Conservation (phyloP, 2,888 invertebrate species). For the Thyatira batis region DNA sequence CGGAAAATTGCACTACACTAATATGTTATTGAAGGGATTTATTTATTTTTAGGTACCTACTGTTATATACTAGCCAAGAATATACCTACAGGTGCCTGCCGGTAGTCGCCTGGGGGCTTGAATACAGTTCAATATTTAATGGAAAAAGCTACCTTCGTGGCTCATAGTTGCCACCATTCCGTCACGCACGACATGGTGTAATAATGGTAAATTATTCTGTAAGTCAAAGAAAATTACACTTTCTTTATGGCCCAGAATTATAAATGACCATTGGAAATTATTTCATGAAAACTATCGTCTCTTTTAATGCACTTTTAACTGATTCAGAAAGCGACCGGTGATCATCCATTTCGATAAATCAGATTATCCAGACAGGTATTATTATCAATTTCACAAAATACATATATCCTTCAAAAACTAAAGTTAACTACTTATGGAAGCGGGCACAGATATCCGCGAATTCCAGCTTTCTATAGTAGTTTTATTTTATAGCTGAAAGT, state of each 20-base stretch:
- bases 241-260: background rate
- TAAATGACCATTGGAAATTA: background rate
- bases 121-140: background rate
- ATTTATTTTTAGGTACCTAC: too few relatives aligned
- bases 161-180: background rate
- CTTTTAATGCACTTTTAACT: too few relatives aligned
- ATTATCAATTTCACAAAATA: background rate
- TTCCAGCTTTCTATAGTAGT: background rate
- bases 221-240: background rate
- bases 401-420: background rate
- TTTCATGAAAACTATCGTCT: background rate
- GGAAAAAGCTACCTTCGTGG: background rate
- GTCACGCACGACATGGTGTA: background rate
- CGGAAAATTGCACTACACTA: too few relatives aligned
- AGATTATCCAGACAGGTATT: background rate
- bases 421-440: background rate
- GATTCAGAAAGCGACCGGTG: too few relatives aligned
- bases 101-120: too few relatives aligned
- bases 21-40: too few relatives aligned
- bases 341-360: too few relatives aligned
- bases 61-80: too few relatives aligned
- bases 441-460: background rate
- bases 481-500: slow-evolving; percentile 5
- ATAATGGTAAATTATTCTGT: background rate
- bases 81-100: too few relatives aligned